Conservation (phyloP, 1,140 invertebrate species). For the fruit fly (Drosophila melanogaster) region DNA sequence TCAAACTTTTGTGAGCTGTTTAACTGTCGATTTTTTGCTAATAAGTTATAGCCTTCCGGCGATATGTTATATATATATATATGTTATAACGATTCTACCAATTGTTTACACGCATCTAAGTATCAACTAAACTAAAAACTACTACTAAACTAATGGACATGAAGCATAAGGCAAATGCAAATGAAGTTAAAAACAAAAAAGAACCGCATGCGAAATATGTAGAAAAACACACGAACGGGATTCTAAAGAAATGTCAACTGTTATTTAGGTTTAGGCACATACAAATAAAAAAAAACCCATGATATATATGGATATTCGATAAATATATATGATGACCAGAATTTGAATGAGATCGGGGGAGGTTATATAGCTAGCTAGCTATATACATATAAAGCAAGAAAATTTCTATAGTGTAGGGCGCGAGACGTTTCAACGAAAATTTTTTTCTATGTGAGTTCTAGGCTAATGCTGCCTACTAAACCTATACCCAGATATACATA, state of each 20-base stretch:
- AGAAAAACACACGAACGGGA: constrained; percentile 36
- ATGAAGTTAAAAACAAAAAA: constrained; percentile 17
- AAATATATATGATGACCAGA: constrained; percentile 15
- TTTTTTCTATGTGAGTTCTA: constrained; percentile 50
- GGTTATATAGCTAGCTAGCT: neutral
- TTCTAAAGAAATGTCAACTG: constrained; percentile 42
- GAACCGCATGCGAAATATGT: constrained; percentile 24
- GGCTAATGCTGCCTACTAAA: constrained; percentile 20
- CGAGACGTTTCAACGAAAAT: constrained; percentile 59
- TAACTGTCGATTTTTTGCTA: constrained; percentile 82
- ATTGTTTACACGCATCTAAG: constrained; percentile 36
- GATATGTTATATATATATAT: constrained; percentile 51
- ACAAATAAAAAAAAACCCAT: too few relatives aligned
- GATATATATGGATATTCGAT: constrained; percentile 3
- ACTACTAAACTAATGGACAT: constrained; percentile 30
- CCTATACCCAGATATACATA: constrained; percentile 26
- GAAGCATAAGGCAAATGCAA: constrained; percentile 1
- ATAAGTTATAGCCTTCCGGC: constrained; percentile 59
- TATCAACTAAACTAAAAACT: constrained; percentile 32
- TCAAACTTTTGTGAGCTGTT: constrained; percentile 71
- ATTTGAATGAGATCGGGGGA: neutral
- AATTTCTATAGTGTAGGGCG: constrained; percentile 26
- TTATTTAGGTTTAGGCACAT: constrained; percentile 54
- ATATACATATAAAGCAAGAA: neutral
- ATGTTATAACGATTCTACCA: constrained; percentile 44